A percentile compares a stretch with the other conserved stretches of the same genome.
Evolutionary conservation across 37 sponge, comb jelly and placozoan species (phyloP).

Genomic region (Beroe ovata): DNA sequence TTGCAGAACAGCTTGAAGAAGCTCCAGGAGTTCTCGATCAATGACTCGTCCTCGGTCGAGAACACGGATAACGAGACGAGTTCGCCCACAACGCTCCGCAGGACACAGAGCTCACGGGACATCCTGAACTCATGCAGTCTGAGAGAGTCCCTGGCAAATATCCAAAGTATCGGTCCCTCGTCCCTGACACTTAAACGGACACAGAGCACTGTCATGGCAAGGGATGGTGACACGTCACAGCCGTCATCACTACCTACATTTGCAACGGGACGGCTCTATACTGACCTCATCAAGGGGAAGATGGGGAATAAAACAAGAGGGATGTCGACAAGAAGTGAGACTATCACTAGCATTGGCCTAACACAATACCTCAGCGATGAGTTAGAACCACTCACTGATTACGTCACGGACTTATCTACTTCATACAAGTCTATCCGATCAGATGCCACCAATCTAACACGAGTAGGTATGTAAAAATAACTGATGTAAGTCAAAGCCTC

Average conservation of each 20-base stretch:
- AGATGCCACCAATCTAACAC: not conserved
- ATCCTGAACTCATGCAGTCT: not conserved
- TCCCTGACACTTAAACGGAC: not conserved
- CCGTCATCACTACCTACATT: not conserved
- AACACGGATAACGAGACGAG: not conserved
- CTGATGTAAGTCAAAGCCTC: too few relatives aligned
- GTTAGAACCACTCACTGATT: slow-evolving; percentile 37
- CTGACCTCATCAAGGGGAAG: too few relatives aligned
- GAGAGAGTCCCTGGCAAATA: not conserved
- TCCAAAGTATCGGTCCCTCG: not conserved
- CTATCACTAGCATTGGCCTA: not conserved
- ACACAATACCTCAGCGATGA: not conserved
- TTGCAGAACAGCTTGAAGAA: not conserved
- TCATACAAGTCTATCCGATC: slow-evolving; percentile 19
- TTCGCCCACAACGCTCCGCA: too few relatives aligned
- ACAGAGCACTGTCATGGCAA: not conserved
- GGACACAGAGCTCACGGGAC: not conserved
- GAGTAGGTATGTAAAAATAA: not conserved
- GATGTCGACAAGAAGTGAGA: not conserved
- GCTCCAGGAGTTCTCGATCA: not conserved
- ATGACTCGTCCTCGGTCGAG: not conserved
- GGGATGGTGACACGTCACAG: not conserved
- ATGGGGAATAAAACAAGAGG: not conserved
- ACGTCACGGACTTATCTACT: slow-evolving; percentile 17
- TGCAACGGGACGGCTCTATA: not conserved